Evolutionary conservation across 2,113 vertebrate species (phyloP).

Genomic region (Calypte anna): DNA sequence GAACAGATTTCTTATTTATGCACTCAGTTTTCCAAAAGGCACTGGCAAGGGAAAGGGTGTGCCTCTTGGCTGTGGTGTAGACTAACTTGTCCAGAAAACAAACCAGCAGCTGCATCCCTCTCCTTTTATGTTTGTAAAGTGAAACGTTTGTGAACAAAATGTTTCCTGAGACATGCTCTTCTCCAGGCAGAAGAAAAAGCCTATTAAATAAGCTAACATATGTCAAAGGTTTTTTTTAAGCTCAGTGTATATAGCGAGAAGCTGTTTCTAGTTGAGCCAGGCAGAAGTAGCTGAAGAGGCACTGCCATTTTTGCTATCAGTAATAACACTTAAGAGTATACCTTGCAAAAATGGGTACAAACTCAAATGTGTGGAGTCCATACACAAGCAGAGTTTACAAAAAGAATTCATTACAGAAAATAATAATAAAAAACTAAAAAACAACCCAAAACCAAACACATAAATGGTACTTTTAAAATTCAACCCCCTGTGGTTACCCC

Average conservation of each 20-base stretch:
- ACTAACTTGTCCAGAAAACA: conserved; percentile 6
- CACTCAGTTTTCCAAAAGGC: background rate
- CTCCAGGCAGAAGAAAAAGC: background rate
- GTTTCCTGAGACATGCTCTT: background rate
- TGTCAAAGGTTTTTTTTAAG: background rate
- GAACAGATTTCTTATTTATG: background rate
- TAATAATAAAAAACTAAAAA: background rate
- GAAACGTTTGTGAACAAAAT: conserved; percentile 15
- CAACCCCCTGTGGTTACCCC: background rate
- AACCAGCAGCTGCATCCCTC: conserved; percentile 16
- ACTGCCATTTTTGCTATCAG: background rate
- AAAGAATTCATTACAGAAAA: background rate
- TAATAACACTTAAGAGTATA: accelerated
- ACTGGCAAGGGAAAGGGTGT: conserved; percentile 22
- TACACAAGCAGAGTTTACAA: background rate
- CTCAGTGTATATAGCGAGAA: background rate
- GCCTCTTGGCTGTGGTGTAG: background rate
- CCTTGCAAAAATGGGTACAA: background rate
- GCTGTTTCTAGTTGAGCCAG: background rate
- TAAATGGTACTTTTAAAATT: background rate
- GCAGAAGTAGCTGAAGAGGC: background rate
- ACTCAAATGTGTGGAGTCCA: background rate
- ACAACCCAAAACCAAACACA: background rate
- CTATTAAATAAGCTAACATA: background rate
- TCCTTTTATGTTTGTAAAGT: background rate